Evolutionary conservation across 2,113 vertebrate species (phyloP).

Genomic region (Paradoxurus hermaphroditus): DNA sequence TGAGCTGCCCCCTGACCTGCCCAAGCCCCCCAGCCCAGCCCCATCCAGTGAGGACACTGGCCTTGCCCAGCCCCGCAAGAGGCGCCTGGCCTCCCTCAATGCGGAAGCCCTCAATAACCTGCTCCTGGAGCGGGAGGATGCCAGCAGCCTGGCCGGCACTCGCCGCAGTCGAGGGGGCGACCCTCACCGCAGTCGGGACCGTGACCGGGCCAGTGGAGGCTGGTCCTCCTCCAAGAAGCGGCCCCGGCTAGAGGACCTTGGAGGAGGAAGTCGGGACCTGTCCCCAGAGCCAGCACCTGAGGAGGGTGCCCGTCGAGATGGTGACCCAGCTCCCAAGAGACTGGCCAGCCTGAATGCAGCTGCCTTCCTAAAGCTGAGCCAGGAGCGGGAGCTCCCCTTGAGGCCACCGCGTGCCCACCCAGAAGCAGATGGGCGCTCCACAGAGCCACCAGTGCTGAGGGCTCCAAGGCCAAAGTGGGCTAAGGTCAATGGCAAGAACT

Average conservation of each 20-base stretch:
- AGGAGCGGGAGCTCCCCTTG: slow-evolving; percentile 84
- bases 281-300: slow-evolving; percentile 81
- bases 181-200: slow-evolving; percentile 76
- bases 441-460: slow-evolving; percentile 74
- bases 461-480: slow-evolving; percentile 82
- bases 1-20: slow-evolving; percentile 75
- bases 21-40: slow-evolving; percentile 67
- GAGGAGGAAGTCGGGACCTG: slow-evolving; percentile 78
- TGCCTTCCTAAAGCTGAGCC: slow-evolving; percentile 94
- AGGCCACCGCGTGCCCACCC: slow-evolving; percentile 74
- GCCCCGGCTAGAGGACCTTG: slow-evolving; percentile 62
- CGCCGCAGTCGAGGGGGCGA: slow-evolving; percentile 72
- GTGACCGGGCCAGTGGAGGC: slow-evolving; percentile 67
- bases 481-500: slow-evolving; percentile 85
- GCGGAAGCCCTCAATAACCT: slow-evolving; percentile 97
- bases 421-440: slow-evolving; percentile 60
- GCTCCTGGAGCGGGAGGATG: slow-evolving; percentile 89
- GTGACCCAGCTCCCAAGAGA: slow-evolving; percentile 91
- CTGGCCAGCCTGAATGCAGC: slow-evolving; percentile 96
- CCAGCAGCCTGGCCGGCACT: slow-evolving; percentile 58
- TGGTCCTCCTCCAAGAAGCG: slow-evolving; percentile 81
- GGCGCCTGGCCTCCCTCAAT: slow-evolving; percentile 97
- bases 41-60: slow-evolving; percentile 69
- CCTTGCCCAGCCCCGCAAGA: slow-evolving; percentile 88
- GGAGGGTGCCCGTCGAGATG: slow-evolving; percentile 79